Conservation (phyloP, 2,797 vertebrate genomes). For the Manis pentadactyla region DNA sequence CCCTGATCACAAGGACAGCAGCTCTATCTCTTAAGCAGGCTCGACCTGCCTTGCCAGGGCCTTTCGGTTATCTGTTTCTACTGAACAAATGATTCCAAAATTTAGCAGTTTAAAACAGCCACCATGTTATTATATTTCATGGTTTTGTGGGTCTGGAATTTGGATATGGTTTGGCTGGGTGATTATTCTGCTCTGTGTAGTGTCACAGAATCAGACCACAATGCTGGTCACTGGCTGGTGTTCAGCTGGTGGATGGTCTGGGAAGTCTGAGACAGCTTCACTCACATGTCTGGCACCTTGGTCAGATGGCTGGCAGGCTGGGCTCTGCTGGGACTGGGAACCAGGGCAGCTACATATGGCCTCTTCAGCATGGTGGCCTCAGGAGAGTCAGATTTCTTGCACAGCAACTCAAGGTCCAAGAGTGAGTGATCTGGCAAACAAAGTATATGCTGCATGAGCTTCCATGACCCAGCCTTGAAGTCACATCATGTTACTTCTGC, state of each 20-base stretch:
- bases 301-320: constrained; percentile 5
- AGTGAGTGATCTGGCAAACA: not conserved
- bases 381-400: constrained; percentile 34
- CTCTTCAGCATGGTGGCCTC: not conserved
- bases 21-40: not conserved
- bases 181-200: not conserved
- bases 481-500: not conserved
- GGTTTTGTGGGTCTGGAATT: not conserved
- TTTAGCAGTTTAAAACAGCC: constrained; percentile 27
- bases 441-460: not conserved
- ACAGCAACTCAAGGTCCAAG: not conserved
- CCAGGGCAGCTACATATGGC: not conserved
- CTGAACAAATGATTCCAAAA: constrained; percentile 40
- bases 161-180: not conserved
- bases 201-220: not conserved
- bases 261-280: not conserved
- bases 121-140: not conserved
- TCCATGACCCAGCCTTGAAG: not conserved
- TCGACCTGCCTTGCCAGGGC: not conserved
- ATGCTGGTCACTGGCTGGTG: constrained; percentile 19
- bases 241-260: not conserved
- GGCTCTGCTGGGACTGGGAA: not conserved
- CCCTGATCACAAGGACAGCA: not conserved
- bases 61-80: not conserved
- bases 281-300: not conserved